Evolutionary conservation across 2,888 invertebrate species (phyloP).

Genomic region (Ophonus ardosiacus): DNA sequence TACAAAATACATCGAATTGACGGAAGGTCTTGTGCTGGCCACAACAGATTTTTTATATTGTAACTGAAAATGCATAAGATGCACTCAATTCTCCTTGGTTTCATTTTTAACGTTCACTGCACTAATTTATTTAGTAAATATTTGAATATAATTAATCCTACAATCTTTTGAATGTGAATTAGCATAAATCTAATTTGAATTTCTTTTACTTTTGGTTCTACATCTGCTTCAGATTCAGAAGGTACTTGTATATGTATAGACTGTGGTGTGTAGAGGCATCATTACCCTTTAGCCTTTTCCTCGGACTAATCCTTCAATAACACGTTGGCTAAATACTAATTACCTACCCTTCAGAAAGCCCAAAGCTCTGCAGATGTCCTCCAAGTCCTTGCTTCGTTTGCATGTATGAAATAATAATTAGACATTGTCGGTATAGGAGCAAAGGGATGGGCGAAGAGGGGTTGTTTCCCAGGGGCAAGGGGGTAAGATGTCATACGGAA

Average conservation of each 20-base stretch:
- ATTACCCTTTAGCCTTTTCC: slow-evolving; percentile 29
- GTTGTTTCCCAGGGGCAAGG: neutral
- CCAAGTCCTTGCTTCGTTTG: slow-evolving; percentile 39
- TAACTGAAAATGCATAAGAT: neutral
- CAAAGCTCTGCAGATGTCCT: slow-evolving; percentile 3
- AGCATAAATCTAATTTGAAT: neutral
- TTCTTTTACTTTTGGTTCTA: neutral
- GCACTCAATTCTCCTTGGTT: neutral
- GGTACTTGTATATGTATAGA: neutral
- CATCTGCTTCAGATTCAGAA: neutral
- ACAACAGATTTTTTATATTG: neutral
- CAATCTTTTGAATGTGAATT: neutral
- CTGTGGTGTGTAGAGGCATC: neutral
- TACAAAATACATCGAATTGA: too few species aligned
- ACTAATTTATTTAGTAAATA: neutral
- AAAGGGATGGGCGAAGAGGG: neutral
- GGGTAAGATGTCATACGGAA: slow-evolving; percentile 66
- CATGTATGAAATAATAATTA: slow-evolving; percentile 62
- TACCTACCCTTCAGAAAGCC: slow-evolving; percentile 38
- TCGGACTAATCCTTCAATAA: slow-evolving; percentile 50
- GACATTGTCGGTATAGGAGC: neutral
- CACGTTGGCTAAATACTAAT: slow-evolving; percentile 53
- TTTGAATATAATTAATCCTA: slow-evolving; percentile 17
- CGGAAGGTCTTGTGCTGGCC: neutral
- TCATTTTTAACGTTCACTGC: neutral